Evolutionary conservation across 2,113 vertebrate genomes (phyloP), one percentile per base, ranked within the genome.

Genomic region (Naja naja): DNA sequence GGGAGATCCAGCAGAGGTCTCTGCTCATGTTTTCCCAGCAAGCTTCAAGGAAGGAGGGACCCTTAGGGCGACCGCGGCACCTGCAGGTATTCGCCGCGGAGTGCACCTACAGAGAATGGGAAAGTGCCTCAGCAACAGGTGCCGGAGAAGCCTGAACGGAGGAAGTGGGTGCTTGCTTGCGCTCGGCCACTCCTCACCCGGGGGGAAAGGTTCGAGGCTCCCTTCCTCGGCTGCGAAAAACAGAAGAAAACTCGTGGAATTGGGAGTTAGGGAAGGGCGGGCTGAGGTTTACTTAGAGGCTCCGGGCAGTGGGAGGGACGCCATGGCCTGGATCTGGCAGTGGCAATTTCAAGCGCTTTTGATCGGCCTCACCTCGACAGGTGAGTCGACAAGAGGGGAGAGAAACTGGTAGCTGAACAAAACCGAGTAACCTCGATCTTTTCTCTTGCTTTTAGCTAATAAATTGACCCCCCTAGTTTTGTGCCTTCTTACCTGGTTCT

Each of bases 361-460:
- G 5, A 1, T 93, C 89, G 92, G 54, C 81, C 89, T 97, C 96
- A 94, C 91, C 94, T 97, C 97, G 47, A 87, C 95, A 95, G 98
- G 98, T 98, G 97, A 98, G 97, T 97, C n/a, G 1, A n/a, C 69
- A 81, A 90, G 74, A 39, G 53, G 47, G 45, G 10, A 60, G 27
- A 39, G 9, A 86, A 39, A 43, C 8, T 27, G 4, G n/a, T 45
- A 10, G 52, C 52, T 58, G 7, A 55, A n/a, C 16, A 10, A 1
- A 14, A 12, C 64, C 9, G 20, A n/a, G 20, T 54, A 14, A 4
- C 47, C 2, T 25, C 25, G 52, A 11, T 85, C 49, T 54, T 43
- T 12, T 49, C 30, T 47, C 18, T 25, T 39, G 49, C 16, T 89
- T 27, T 60, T 4, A 18, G 9, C 18, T 81, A 43, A 7, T 81